Evolutionary conservation across 2,888 invertebrate species (phyloP).

Genomic region (Physocephala rufipes): DNA sequence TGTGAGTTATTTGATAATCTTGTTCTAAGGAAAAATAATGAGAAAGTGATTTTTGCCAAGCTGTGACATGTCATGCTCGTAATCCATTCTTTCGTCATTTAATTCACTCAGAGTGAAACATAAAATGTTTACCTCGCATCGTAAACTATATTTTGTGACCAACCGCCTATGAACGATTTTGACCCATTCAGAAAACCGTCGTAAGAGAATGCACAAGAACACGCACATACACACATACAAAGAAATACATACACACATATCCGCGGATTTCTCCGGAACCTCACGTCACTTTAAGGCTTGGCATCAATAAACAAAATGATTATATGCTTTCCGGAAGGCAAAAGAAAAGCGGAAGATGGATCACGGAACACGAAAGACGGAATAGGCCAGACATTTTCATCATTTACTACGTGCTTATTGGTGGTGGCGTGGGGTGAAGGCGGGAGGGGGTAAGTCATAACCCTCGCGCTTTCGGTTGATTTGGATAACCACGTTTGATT

Average conservation of each 20-base stretch:
- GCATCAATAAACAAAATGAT: too few species aligned
- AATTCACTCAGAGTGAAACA: slow-evolving; percentile 30
- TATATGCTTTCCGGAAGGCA: not conserved
- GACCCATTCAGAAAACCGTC: not conserved
- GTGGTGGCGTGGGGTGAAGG: too few species aligned
- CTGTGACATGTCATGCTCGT: too few species aligned
- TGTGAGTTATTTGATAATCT: too few species aligned
- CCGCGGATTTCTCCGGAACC: too few species aligned
- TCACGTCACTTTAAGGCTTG: too few species aligned
- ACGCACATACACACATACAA: not conserved
- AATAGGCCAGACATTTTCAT: not conserved
- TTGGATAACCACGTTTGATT: too few species aligned
- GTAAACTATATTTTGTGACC: not conserved
- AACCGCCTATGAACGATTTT: not conserved
- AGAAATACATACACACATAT: too few species aligned
- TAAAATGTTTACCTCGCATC: slow-evolving; percentile 15
- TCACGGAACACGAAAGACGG: not conserved
- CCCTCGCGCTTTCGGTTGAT: not conserved
- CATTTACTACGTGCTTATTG: not conserved
- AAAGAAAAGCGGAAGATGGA: not conserved
- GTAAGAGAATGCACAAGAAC: not conserved
- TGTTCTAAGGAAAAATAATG: too few species aligned
- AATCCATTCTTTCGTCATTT: slow-evolving; percentile 9
- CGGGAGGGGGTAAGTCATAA: not conserved
- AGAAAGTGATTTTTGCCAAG: too few species aligned